Percentiles rank a stretch among this genome's conserved stretches.
These are phyloP conservation scores for Brachystomella parvula DNA, from an alignment of 1,140 invertebrate genomes.

Conservation along the genomic window DNA sequence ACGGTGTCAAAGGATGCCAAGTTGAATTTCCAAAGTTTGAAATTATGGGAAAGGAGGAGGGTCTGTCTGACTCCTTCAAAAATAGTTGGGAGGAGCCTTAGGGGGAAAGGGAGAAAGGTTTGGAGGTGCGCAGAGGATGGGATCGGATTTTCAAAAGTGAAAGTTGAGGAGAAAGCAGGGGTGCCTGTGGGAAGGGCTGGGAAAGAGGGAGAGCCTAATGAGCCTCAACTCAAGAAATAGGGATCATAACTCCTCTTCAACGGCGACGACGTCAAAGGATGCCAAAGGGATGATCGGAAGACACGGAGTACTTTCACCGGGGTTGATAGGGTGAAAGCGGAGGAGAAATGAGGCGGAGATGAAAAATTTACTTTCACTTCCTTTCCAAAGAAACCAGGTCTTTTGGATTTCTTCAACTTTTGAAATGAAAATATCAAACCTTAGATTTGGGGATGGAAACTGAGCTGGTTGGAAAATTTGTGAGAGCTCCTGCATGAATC, in stretches of 20 bases:
- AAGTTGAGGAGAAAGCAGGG: too few species aligned
- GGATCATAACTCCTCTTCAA: neutral
- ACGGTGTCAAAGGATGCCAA: too few species aligned
- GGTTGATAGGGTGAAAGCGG: neutral
- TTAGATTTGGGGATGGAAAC: too few species aligned
- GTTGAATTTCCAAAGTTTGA: too few species aligned
- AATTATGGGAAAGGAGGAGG: too few species aligned
- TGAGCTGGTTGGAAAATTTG: too few species aligned
- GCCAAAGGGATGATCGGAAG: neutral
- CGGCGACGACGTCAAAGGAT: neutral
- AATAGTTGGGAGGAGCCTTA: neutral
- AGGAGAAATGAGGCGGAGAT: neutral
- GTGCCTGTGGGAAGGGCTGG: too few species aligned
- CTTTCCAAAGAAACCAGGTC: neutral
- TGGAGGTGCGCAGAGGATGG: conserved; percentile 1
- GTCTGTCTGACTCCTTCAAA: neutral
- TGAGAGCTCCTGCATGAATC: too few species aligned
- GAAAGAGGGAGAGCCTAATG: neutral
- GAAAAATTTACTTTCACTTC: conserved; percentile 8
- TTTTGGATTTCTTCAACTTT: neutral
- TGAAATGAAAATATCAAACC: neutral
- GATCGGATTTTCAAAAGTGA: too few species aligned
- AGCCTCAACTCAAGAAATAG: neutral
- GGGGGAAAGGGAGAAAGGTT: neutral
- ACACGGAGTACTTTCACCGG: conserved; percentile 6